Conservation (phyloP, 2,797 vertebrate genomes). For the Mastacembelus armatus region DNA sequence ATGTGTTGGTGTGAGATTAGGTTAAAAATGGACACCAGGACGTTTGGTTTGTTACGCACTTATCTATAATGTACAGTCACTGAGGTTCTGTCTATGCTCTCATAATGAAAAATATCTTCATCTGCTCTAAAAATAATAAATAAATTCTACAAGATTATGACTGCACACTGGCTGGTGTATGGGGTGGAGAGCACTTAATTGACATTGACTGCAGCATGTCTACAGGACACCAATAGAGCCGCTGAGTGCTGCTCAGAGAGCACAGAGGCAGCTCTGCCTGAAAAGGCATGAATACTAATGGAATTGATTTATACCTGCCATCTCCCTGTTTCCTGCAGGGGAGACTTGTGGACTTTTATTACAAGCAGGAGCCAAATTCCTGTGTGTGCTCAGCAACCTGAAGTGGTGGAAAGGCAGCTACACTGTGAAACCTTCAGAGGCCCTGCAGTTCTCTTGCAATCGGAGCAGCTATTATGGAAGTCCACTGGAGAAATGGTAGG, state of each 20-base stretch:
- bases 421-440: constrained; percentile 15
- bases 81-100: no score
- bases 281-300: constrained; percentile 80
- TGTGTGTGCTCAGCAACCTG: constrained; percentile 49
- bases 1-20: no score
- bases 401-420: constrained; percentile 44
- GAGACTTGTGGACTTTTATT: constrained; percentile 64
- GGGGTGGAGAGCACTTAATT: no score
- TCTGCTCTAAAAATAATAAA: not conserved
- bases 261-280: constrained; percentile 62
- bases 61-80: no score
- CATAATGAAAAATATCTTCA: not conserved
- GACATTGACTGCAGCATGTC: constrained; percentile 74
- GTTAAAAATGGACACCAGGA: no score
- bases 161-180: constrained; percentile 42
- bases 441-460: constrained; percentile 20
- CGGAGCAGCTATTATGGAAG: constrained; percentile 6
- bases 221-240: constrained; percentile 65
- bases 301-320: constrained; percentile 77
- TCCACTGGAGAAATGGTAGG: constrained; percentile 17
- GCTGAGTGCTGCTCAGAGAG: constrained; percentile 68
- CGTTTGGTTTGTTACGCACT: no score
- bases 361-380: constrained; percentile 50
- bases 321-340: constrained; percentile 67
- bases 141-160: not conserved